Conservation (phyloP, 2,888 invertebrate genomes). For the Pardosa pseudoannulata region DNA sequence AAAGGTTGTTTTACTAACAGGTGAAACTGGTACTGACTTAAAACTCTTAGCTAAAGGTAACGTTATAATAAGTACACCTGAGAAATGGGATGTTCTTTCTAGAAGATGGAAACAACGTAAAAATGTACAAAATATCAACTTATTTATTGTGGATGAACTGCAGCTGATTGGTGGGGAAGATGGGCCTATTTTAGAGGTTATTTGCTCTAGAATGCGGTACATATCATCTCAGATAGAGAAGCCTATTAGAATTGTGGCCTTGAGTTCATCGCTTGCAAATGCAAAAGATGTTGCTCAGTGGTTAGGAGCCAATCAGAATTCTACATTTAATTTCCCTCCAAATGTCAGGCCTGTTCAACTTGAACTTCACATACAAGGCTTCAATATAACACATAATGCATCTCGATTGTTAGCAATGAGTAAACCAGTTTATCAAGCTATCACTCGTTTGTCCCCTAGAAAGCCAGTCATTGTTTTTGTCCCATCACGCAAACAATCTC, state of each 20-base stretch:
- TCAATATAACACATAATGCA: conserved; percentile 98
- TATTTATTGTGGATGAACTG: conserved; percentile 97
- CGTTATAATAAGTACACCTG: conserved; percentile 97
- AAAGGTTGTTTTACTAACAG: conserved; percentile 90
- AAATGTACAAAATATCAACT: conserved; percentile 96
- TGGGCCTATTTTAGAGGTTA: conserved; percentile 91
- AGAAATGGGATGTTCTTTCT: conserved; percentile 99
- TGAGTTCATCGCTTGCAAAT: conserved; percentile 95
- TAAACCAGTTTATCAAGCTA: conserved; percentile 96
- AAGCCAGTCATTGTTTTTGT: conserved; percentile 94
- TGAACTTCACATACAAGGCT: conserved; percentile 96
- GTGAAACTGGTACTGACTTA: conserved; percentile 97
- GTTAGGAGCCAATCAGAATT: conserved; percentile 94
- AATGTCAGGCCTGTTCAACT: conserved; percentile 96
- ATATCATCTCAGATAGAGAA: conserved; percentile 93
- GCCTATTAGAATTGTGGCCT: conserved; percentile 93
- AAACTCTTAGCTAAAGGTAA: conserved; percentile 87
- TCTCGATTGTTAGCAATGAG: conserved; percentile 98
- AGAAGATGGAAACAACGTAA: conserved; percentile 99
- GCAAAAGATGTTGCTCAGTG: conserved; percentile 97
- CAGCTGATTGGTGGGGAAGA: conserved; percentile 83
- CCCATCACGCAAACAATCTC: conserved; percentile 91
- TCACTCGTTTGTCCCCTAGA: conserved; percentile 88
- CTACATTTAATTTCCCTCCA: conserved; percentile 99
- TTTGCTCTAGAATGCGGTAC: conserved; percentile 93